Evolutionary conservation across 2,888 invertebrate genomes (phyloP).

Genomic region (Patella depressa): DNA sequence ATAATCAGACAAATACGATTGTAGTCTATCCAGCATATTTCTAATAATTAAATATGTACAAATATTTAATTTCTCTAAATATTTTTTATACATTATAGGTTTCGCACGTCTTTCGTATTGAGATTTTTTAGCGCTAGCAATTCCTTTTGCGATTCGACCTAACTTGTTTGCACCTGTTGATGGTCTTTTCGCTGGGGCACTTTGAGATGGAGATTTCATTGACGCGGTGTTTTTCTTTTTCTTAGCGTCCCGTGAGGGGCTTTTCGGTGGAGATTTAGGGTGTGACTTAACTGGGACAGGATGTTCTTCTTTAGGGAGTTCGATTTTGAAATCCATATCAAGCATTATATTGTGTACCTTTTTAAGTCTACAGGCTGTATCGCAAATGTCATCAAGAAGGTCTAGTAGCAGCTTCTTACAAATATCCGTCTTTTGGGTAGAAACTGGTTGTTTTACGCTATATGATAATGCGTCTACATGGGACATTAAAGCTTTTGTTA

Average conservation of each 20-base stretch:
- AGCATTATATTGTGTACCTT: neutral
- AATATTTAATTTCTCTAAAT: neutral
- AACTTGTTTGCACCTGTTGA: neutral
- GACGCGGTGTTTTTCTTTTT: neutral
- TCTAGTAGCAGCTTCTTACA: neutral
- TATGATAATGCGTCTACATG: neutral
- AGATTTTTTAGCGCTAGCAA: neutral
- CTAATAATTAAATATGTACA: neutral
- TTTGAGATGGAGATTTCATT: neutral
- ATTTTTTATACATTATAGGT: slow-evolving; percentile 1
- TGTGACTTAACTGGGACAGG: neutral
- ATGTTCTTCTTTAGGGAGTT: neutral
- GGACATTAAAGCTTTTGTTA: neutral
- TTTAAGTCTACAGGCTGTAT: neutral
- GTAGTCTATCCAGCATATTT: neutral
- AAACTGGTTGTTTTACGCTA: neutral
- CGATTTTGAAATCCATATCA: slow-evolving; percentile 3
- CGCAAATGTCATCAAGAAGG: neutral
- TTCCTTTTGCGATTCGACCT: neutral
- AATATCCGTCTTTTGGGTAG: neutral
- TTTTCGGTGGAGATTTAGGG: neutral
- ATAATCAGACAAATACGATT: neutral
- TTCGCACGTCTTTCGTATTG: neutral
- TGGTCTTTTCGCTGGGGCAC: too few species aligned
- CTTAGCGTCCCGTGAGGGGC: neutral